A percentile compares a stretch with the other conserved stretches of the same genome.
These are phyloP conservation scores for Brachypodius melanocephalos DNA, from an alignment of 2,113 vertebrate species.

Conservation along the genomic window DNA sequence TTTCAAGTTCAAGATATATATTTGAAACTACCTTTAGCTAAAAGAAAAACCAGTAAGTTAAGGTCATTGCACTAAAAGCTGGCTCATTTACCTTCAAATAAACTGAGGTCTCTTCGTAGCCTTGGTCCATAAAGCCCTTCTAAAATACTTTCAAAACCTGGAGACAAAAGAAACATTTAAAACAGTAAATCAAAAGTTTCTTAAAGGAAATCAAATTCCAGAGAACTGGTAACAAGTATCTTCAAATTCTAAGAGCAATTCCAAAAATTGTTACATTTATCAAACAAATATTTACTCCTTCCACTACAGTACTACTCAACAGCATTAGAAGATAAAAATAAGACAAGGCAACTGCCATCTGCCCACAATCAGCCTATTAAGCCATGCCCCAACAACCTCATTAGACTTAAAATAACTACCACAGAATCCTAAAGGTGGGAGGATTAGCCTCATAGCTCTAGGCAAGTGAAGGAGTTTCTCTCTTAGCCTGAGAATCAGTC, in stretches of 20 bases:
- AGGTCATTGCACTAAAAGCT: background rate
- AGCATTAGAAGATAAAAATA: conserved; percentile 46
- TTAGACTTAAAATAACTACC: conserved; percentile 66
- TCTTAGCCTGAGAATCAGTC: background rate
- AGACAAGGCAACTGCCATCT: conserved; percentile 43
- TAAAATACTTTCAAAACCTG: conserved; percentile 99
- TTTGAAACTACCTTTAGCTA: background rate
- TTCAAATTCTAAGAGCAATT: background rate
- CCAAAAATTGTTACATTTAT: background rate
- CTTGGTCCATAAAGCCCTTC: conserved; percentile 98
- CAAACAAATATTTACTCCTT: conserved; percentile 3
- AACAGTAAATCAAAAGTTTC: background rate
- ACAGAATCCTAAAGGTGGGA: conserved; percentile 40
- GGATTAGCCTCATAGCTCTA: conserved; percentile 37
- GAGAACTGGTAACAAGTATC: background rate
- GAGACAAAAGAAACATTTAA: conserved; percentile 66
- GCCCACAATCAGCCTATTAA: conserved; percentile 50
- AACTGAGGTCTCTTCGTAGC: conserved; percentile 95
- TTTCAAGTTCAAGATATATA: background rate
- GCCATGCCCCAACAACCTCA: conserved; percentile 55
- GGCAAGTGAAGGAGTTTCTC: background rate
- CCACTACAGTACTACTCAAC: background rate
- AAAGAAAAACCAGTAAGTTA: background rate
- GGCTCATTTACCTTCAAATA: conserved; percentile 90
- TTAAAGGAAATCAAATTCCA: background rate